These are phyloP conservation scores for Plemyria rubiginata DNA, from an alignment of 2,888 invertebrate genomes.

Conservation along the genomic window DNA sequence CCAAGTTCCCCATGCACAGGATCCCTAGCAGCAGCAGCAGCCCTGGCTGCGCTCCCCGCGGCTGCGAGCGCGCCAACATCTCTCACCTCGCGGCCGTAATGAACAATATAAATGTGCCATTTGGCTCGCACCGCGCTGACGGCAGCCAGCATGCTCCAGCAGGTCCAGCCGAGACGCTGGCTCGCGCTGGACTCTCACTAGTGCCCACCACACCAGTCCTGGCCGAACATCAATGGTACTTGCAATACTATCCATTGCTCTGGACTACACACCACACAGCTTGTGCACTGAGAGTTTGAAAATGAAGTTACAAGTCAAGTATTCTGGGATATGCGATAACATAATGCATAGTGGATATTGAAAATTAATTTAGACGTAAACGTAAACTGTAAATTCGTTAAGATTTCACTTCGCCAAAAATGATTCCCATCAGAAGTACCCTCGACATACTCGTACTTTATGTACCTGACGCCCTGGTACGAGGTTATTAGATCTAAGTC, in stretches of 20 bases:
- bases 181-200: not conserved
- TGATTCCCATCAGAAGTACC: too few relatives aligned
- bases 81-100: conserved; percentile 80
- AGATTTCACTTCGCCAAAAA: too few relatives aligned
- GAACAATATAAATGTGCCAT: conserved; percentile 81
- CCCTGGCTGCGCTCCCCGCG: conserved; percentile 65
- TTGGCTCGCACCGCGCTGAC: conserved; percentile 50
- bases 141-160: conserved; percentile 20
- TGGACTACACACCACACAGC: not conserved
- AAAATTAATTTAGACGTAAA: too few relatives aligned
- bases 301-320: too few relatives aligned
- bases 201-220: not conserved
- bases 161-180: not conserved
- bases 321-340: too few relatives aligned
- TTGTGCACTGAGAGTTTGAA: too few relatives aligned
- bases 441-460: too few relatives aligned
- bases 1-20: too few relatives aligned
- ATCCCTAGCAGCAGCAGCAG: conserved; percentile 43
- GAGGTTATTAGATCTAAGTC: too few relatives aligned
- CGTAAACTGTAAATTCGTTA: too few relatives aligned
- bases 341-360: too few relatives aligned
- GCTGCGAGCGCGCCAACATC: conserved; percentile 77
- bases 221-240: not conserved
- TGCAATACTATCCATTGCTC: not conserved
- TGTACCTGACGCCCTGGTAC: too few relatives aligned